phyloP scores from a whole-genome alignment of 2,888 invertebrate genomes.

The Parnassius smintheus region DNA sequence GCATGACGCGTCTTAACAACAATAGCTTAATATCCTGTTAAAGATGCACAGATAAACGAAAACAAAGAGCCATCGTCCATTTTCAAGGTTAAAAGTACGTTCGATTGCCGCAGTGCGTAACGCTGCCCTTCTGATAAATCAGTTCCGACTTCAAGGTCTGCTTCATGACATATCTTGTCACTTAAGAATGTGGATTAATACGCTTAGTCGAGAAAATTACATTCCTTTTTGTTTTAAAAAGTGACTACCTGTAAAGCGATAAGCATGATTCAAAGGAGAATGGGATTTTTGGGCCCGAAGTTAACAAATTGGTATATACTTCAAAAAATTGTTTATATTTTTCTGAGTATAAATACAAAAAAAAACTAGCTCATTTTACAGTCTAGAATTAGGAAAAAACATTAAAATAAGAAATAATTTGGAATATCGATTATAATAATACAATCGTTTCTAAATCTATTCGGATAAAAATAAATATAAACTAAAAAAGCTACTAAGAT shows the following conservation, averaged over 20 bases:
- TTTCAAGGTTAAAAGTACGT: constrained; percentile 43
- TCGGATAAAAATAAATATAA: too few relatives aligned
- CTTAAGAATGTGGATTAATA: constrained; percentile 7
- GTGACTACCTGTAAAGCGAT: constrained; percentile 3
- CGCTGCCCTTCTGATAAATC: constrained; percentile 50
- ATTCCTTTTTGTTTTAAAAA: constrained; percentile 1
- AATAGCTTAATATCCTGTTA: constrained; percentile 7
- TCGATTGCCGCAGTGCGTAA: constrained; percentile 62
- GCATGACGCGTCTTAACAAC: constrained; percentile 6
- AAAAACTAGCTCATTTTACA: too few relatives aligned
- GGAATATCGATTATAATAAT: too few relatives aligned
- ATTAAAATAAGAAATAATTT: too few relatives aligned
- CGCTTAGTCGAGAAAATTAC: constrained; percentile 12
- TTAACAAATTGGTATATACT: too few relatives aligned
- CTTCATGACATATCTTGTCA: constrained; percentile 13
- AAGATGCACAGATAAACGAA: constrained; percentile 16
- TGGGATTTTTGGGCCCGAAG: too few relatives aligned
- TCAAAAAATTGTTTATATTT: too few relatives aligned
- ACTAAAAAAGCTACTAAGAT: too few relatives aligned
- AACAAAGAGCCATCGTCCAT: constrained; percentile 18
- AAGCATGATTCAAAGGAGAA: constrained; percentile 16
- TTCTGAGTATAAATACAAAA: too few relatives aligned
- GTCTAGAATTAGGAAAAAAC: too few relatives aligned
- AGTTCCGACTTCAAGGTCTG: constrained; percentile 48
- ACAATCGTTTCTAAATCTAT: too few relatives aligned